Evolutionary conservation across 1,140 invertebrate genomes (phyloP).

Genomic region (Drosophila triauraria): DNA sequence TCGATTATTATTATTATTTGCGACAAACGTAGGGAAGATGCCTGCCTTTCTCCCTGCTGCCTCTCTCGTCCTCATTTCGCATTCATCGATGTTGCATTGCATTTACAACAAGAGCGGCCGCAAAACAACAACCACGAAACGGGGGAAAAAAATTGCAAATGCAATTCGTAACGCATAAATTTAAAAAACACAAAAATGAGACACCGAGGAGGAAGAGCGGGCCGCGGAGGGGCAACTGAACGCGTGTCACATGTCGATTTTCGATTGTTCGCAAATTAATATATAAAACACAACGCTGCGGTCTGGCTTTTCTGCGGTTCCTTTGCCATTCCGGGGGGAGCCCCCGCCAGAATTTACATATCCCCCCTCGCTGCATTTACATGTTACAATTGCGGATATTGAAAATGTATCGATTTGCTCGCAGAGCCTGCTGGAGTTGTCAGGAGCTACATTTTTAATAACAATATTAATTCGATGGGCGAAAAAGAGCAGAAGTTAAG

Average conservation of each 20-base stretch:
- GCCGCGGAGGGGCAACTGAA: slow-evolving; percentile 17
- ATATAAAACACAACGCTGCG: slow-evolving; percentile 71
- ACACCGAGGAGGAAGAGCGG: slow-evolving; percentile 4
- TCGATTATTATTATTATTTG: slow-evolving; percentile 70
- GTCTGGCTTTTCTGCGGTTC: slow-evolving; percentile 45
- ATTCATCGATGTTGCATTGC: slow-evolving; percentile 73
- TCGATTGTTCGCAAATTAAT: slow-evolving; percentile 85
- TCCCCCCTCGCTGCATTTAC: slow-evolving; percentile 27
- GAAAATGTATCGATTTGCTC: slow-evolving; percentile 48
- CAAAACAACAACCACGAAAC: slow-evolving; percentile 23
- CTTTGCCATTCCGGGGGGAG: background rate
- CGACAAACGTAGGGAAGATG: slow-evolving; percentile 46
- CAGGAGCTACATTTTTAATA: slow-evolving; percentile 19
- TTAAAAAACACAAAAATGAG: slow-evolving; percentile 67
- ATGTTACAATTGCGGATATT: slow-evolving; percentile 47
- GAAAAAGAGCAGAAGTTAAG: background rate
- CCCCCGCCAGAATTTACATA: slow-evolving; percentile 19
- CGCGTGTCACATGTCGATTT: slow-evolving; percentile 84
- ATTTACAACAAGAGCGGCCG: slow-evolving; percentile 58
- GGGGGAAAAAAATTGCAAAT: slow-evolving; percentile 63
- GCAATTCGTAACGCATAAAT: slow-evolving; percentile 84
- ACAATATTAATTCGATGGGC: background rate
- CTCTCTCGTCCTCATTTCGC: slow-evolving; percentile 56
- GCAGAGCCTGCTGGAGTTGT: slow-evolving; percentile 13
- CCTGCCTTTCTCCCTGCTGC: slow-evolving; percentile 16